Conservation (phyloP, 2,888 invertebrate genomes). For the Anthrax anthrax region DNA sequence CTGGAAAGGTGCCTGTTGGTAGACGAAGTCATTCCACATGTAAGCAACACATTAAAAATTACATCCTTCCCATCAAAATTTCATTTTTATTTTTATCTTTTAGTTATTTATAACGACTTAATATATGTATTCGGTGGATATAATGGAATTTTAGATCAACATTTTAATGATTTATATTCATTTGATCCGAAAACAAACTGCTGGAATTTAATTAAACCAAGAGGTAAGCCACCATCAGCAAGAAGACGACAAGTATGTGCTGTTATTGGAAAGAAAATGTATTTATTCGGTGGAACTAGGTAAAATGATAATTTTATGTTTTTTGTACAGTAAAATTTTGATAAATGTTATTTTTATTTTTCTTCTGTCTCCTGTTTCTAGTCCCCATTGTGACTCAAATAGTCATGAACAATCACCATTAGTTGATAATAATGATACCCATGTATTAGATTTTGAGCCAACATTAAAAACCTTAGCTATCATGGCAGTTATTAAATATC, state of each 20-base stretch:
- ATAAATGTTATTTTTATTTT: neutral
- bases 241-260: constrained; percentile 69
- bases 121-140: constrained; percentile 88
- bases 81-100: neutral
- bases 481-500: constrained; percentile 47
- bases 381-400: constrained; percentile 1
- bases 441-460: constrained; percentile 66
- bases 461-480: constrained; percentile 59
- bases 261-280: constrained; percentile 55
- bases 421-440: constrained; percentile 70
- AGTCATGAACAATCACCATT: constrained; percentile 24
- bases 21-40: constrained; percentile 85
- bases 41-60: constrained; percentile 35
- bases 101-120: constrained; percentile 59
- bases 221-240: constrained; percentile 46
- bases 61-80: constrained; percentile 1
- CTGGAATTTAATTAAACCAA: constrained; percentile 47
- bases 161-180: constrained; percentile 72
- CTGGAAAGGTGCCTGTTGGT: constrained; percentile 58
- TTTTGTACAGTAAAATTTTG: constrained; percentile 7
- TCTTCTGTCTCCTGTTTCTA: no score
- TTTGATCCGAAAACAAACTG: constrained; percentile 47
- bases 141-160: constrained; percentile 58
- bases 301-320: constrained; percentile 24
- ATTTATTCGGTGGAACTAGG: constrained; percentile 86